Evolutionary conservation across 2,797 vertebrate species (phyloP), one percentile per base, ranked within the genome.

Genomic region (Premnoplex brunnescens): DNA sequence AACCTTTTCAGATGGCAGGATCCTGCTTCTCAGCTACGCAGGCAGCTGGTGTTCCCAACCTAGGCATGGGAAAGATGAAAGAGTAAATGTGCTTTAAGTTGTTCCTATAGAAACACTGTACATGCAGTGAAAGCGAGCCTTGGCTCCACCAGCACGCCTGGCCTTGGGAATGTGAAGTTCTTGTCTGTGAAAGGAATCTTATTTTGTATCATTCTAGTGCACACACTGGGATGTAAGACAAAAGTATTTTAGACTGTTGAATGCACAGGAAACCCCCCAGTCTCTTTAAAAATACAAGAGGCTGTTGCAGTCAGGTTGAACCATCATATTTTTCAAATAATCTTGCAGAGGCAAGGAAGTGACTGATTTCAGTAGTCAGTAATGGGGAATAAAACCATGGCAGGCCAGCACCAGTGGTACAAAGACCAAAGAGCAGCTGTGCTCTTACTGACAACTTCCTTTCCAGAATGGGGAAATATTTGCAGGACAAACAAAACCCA

Each of bases 51-150:
- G 67, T 41, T 39, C 36, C 56, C 64, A 16, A 24, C 14, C 24
- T 8, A 9, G 27, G 66, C 12, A 1, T 12, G 28, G 54, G n/a
- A 36, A 41, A 68, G 27, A 30, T 43, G 12, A 48, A 52, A 46
- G 60, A 60, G 12, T 62, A 75, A 60, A 56, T 17, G 12, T 2
- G 14, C 32, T 30, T 49, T 44, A 64, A 39, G 15, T 36, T 49
- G n/a, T 55, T 81, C 13, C 37, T 49, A 14, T 3, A 58, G 58
- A 32, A 68, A 64, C 1, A 0, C 49, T 32, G 23, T 52, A 41
- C 0, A 0, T 60, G 52, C 43, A 43, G 11, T 10, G 14, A 34
- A 44, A 52, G 32, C 0, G 1, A 75, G 34, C 7, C 54, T 56
- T 28, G 32, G 49, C 54, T 83, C 26, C 19, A 7, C 24, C 67